These are phyloP conservation scores for Chloroclysta siterata DNA, from an alignment of 2,888 invertebrate genomes.

Conservation along the genomic window DNA sequence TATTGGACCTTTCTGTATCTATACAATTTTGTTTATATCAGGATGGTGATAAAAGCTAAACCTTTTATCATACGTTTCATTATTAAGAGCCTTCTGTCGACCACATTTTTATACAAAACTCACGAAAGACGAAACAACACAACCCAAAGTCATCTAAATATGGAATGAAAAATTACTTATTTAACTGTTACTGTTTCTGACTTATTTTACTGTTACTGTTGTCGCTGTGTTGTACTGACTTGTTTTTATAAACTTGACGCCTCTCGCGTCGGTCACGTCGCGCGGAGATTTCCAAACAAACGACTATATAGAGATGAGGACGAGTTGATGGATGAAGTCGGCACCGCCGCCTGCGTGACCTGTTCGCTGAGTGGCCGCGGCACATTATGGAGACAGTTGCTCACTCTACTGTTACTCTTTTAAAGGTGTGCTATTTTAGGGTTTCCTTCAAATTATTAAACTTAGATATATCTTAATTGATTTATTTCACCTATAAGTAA, in stretches of 20 bases:
- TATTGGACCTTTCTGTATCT: neutral
- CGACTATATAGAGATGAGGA: conserved; percentile 35
- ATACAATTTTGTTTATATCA: neutral
- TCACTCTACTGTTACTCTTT: neutral
- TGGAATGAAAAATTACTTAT: conserved; percentile 13
- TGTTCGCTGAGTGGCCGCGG: conserved; percentile 6
- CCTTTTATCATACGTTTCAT: too few relatives aligned
- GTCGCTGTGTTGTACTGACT: too few relatives aligned
- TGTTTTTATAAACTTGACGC: too few relatives aligned
- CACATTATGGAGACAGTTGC: neutral
- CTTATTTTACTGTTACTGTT: too few relatives aligned
- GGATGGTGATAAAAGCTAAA: neutral
- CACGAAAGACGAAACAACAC: neutral
- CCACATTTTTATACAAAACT: neutral
- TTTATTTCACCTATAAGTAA: too few relatives aligned
- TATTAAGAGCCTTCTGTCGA: too few relatives aligned
- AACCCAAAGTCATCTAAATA: conserved; percentile 2
- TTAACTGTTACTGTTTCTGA: too few relatives aligned
- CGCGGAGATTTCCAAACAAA: conserved; percentile 11
- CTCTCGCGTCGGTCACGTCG: neutral
- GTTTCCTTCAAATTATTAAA: neutral
- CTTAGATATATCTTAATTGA: too few relatives aligned
- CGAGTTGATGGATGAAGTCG: conserved; percentile 35
- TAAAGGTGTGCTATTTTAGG: neutral
- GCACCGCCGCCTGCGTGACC: conserved; percentile 26